phyloP scores from a whole-genome alignment of 1,140 invertebrate genomes.

The Euschistus heros region DNA sequence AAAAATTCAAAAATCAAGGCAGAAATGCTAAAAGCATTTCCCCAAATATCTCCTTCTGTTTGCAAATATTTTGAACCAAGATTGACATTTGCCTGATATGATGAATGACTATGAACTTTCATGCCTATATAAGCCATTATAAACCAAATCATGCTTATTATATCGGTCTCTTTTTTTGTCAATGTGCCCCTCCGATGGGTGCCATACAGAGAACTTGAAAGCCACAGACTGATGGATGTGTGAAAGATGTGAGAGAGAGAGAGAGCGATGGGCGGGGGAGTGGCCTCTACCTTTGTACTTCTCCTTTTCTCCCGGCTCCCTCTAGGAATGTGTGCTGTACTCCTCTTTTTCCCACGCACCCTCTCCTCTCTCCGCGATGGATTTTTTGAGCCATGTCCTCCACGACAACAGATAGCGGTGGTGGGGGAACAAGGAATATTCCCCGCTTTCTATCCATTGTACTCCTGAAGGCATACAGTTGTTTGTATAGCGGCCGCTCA shows the following conservation, averaged over 20 bases:
- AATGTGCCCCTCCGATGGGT: too few species aligned
- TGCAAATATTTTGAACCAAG: too few species aligned
- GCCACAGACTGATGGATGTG: background rate
- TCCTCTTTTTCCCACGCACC: conserved; percentile 17
- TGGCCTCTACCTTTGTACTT: conserved; percentile 2
- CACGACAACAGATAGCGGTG: conserved; percentile 1
- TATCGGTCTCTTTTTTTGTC: too few species aligned
- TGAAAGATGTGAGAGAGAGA: background rate
- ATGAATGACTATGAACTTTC: too few species aligned
- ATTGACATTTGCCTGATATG: too few species aligned
- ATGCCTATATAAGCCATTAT: too few species aligned
- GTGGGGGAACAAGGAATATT: conserved; percentile 4
- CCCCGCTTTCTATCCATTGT: conserved; percentile 14
- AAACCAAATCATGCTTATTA: too few species aligned
- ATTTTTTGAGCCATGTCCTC: conserved; percentile 2
- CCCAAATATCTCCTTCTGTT: too few species aligned
- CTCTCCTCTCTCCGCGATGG: background rate
- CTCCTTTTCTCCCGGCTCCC: conserved; percentile 9
- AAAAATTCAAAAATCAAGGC: too few species aligned
- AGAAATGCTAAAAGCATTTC: too few species aligned
- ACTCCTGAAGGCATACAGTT: conserved; percentile 10
- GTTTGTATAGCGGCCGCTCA: conserved; percentile 15
- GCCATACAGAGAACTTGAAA: background rate
- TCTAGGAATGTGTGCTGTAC: conserved; percentile 11
- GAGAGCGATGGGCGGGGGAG: background rate